phyloP scores from a whole-genome alignment of 1,140 invertebrate genomes.

The Drosophila orena region DNA sequence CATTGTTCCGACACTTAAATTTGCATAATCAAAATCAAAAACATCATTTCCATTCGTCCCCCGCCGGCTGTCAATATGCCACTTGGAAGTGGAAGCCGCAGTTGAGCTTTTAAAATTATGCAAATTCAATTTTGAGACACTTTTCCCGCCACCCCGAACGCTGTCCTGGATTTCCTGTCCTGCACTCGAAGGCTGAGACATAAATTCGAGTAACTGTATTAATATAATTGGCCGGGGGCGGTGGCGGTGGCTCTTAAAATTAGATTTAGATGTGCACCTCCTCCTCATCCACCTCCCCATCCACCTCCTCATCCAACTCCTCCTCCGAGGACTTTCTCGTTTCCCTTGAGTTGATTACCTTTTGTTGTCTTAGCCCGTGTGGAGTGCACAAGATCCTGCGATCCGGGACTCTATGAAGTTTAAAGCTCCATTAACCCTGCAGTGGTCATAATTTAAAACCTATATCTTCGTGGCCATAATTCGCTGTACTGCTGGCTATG shows the following conservation, averaged over 20 bases:
- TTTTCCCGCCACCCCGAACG: constrained; percentile 26
- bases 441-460: constrained; percentile 67
- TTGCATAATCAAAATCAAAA: constrained; percentile 84
- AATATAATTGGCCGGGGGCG: constrained; percentile 76
- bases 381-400: constrained; percentile 4
- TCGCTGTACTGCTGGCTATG: constrained; percentile 37
- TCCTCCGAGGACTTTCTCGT: neutral
- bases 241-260: constrained; percentile 63
- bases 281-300: too few species aligned
- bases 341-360: constrained; percentile 22
- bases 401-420: neutral
- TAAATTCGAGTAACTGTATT: constrained; percentile 82
- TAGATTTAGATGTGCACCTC: constrained; percentile 61
- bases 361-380: constrained; percentile 30
- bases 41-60: constrained; percentile 71
- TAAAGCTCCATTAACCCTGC: constrained; percentile 44
- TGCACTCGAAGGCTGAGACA: constrained; percentile 43
- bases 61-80: constrained; percentile 69
- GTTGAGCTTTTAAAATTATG: constrained; percentile 81
- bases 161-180: constrained; percentile 10
- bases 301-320: neutral
- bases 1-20: constrained; percentile 83
- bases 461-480: constrained; percentile 60
- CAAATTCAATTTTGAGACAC: constrained; percentile 83
- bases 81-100: constrained; percentile 78